Percentiles rank a stretch among this genome's conserved stretches.
These are phyloP conservation scores for Empis livida DNA, from an alignment of 2,888 invertebrate genomes.

Conservation along the genomic window DNA sequence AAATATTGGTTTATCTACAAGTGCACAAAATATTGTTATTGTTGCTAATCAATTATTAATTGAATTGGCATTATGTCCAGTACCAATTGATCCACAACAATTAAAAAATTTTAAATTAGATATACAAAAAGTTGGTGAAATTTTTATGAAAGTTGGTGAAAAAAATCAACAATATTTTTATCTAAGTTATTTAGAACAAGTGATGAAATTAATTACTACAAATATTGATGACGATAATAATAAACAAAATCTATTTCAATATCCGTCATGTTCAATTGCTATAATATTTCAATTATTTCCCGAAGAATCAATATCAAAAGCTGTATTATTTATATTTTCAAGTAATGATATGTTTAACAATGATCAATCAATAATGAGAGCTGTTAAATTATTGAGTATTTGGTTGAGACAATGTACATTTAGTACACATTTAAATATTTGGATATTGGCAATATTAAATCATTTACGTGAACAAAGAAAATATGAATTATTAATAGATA, in stretches of 20 bases:
- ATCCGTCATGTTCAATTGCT: conserved; percentile 29
- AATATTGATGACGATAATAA: conserved; percentile 13
- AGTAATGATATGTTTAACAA: neutral
- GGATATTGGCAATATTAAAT: conserved; percentile 48
- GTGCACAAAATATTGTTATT: too few relatives aligned
- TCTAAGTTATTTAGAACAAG: conserved; percentile 22
- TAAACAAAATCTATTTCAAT: neutral
- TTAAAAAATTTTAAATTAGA: conserved; percentile 28
- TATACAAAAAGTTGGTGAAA: conserved; percentile 25
- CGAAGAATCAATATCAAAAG: conserved; percentile 24
- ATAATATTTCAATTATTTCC: conserved; percentile 31
- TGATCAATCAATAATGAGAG: conserved; percentile 16
- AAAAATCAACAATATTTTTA: conserved; percentile 15
- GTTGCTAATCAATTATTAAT: too few relatives aligned
- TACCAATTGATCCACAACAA: conserved; percentile 12
- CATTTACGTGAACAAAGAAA: conserved; percentile 47
- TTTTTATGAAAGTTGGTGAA: conserved; percentile 22
- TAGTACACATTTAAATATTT: conserved; percentile 48
- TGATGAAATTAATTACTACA: conserved; percentile 26
- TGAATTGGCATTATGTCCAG: too few relatives aligned
- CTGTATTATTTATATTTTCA: conserved; percentile 18
- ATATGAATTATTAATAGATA: conserved; percentile 44
- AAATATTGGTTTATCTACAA: too few relatives aligned
- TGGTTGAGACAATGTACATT: conserved; percentile 53
- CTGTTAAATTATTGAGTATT: conserved; percentile 50